phyloP scores from a whole-genome alignment of 1,140 invertebrate species.

The Magallana gigas region DNA sequence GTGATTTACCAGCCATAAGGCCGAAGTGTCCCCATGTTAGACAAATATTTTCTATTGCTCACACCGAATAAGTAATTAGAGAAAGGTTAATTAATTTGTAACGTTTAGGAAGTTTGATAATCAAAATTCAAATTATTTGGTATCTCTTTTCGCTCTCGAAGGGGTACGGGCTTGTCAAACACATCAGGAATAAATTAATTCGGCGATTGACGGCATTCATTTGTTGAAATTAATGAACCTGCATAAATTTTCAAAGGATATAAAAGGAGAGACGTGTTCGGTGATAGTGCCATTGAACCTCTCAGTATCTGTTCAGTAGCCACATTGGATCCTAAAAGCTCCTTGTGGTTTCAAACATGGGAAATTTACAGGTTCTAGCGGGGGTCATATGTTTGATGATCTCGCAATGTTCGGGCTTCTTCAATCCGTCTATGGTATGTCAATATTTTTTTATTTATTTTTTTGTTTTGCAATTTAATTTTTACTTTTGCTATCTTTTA shows the following conservation, averaged over 20 bases:
- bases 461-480: background rate
- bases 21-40: background rate
- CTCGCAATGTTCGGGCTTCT: background rate
- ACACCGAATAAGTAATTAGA: constrained; percentile 9
- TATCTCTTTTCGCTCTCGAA: constrained; percentile 2
- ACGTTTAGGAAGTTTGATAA: constrained; percentile 28
- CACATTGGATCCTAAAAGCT: background rate
- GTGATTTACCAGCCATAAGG: background rate
- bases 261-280: background rate
- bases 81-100: constrained; percentile 34
- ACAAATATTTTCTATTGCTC: constrained; percentile 17
- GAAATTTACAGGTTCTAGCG: constrained; percentile 3
- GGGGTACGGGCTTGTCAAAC: constrained; percentile 23
- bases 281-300: constrained; percentile 2
- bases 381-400: constrained; percentile 12
- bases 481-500: background rate
- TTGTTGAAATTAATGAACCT: constrained; percentile 31
- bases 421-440: constrained; percentile 3
- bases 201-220: constrained; percentile 29
- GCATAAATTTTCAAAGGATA: constrained; percentile 8
- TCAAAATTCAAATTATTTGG: constrained; percentile 35
- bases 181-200: constrained; percentile 16
- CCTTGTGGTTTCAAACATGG: constrained; percentile 30
- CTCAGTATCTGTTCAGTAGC: background rate
- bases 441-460: background rate